Percentiles rank a stretch among this genome's conserved stretches.
Evolutionary conservation across 2,113 vertebrate species (phyloP).

Genomic region (Heterochromis multidens): DNA sequence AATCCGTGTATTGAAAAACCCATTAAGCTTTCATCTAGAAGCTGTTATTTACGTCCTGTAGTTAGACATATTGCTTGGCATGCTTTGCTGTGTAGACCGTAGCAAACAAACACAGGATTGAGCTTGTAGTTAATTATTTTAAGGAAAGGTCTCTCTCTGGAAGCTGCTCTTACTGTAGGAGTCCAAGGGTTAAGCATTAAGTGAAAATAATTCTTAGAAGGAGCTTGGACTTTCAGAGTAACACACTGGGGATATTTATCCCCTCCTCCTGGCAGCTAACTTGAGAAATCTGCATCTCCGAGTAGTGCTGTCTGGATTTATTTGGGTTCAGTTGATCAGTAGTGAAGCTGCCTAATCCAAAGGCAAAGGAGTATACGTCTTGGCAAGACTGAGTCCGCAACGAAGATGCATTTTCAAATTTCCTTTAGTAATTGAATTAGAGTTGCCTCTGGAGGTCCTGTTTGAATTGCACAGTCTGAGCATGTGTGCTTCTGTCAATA

Average conservation of each 20-base stretch:
- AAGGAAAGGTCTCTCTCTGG: background rate
- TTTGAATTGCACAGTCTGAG: background rate
- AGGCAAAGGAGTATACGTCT: background rate
- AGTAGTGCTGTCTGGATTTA: background rate
- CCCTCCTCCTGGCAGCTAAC: background rate
- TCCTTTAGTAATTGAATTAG: background rate
- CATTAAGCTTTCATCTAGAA: background rate
- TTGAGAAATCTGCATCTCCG: background rate
- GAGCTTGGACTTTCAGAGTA: constrained; percentile 47
- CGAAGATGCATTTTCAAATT: background rate
- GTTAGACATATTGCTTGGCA: background rate
- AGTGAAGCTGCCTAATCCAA: background rate
- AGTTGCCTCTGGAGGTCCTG: background rate
- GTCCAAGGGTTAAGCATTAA: constrained; percentile 46
- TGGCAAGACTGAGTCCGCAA: background rate
- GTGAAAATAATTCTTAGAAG: constrained; percentile 47
- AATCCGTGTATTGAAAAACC: background rate
- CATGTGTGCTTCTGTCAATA: background rate
- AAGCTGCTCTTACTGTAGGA: constrained; percentile 16
- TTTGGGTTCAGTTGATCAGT: background rate
- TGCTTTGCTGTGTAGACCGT: background rate
- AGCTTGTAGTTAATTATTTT: constrained; percentile 11
- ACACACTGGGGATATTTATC: background rate
- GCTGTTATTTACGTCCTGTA: background rate
- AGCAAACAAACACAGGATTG: background rate